Percentiles rank a stretch among this genome's conserved stretches.
Conservation (phyloP, 2,113 vertebrate species). For the Dasyprocta punctata region DNA sequence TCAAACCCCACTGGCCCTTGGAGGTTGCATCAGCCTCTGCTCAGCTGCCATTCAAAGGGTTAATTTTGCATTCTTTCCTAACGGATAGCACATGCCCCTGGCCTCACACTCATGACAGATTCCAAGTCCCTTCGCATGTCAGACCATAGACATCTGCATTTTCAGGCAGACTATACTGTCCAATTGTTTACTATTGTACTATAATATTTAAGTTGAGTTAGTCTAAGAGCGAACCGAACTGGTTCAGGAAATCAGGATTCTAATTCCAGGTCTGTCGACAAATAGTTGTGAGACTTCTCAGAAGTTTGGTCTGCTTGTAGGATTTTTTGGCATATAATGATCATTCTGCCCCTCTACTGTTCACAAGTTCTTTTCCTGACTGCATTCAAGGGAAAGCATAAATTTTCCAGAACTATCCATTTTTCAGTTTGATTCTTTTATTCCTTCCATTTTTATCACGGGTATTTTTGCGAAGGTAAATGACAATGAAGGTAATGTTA, state of each 20-base stretch:
- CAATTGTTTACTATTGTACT: background rate
- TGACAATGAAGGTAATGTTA: background rate
- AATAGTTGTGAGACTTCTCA: background rate
- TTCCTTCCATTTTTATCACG: slow-evolving; percentile 79
- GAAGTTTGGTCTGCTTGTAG: background rate
- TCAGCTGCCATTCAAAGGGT: background rate
- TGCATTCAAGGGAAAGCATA: slow-evolving; percentile 62
- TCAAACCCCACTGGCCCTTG: rapidly evolving
- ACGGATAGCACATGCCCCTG: rapidly evolving
- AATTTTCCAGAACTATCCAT: slow-evolving; percentile 68
- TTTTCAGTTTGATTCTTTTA: slow-evolving; percentile 76
- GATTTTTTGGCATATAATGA: background rate
- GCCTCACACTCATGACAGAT: background rate
- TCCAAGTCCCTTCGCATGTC: background rate
- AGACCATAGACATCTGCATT: background rate
- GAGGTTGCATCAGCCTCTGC: background rate
- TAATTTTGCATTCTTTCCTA: background rate
- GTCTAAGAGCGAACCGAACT: background rate
- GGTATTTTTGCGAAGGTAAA: slow-evolving; percentile 68
- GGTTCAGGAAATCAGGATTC: background rate
- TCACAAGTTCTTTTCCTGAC: background rate
- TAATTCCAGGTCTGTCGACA: background rate
- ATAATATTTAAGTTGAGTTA: background rate
- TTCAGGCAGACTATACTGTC: background rate
- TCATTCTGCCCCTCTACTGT: background rate